Evolutionary conservation across 2,888 invertebrate genomes (phyloP).

Genomic region (Drosophila percnosoma): DNA sequence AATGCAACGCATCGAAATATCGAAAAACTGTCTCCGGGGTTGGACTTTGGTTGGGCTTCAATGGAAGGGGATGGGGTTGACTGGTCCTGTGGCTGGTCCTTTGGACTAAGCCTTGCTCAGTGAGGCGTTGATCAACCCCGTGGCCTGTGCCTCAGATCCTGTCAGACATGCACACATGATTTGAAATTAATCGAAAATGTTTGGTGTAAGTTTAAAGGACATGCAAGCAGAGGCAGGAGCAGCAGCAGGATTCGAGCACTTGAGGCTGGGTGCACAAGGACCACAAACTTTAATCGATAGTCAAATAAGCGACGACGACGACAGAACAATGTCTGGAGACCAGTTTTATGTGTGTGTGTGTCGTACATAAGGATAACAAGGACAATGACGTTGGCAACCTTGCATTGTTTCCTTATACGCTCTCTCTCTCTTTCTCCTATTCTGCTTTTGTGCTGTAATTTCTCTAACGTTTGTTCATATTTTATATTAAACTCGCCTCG

Average conservation of each 20-base stretch:
- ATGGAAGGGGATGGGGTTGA: neutral
- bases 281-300: constrained; percentile 79
- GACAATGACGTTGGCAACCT: constrained; percentile 24
- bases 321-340: constrained; percentile 33
- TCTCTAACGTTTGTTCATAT: constrained; percentile 80
- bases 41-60: neutral
- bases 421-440: neutral
- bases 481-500: constrained; percentile 72
- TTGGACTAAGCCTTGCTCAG: neutral
- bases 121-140: constrained; percentile 13
- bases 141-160: constrained; percentile 10
- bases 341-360: constrained; percentile 22
- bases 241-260: constrained; percentile 39
- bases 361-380: constrained; percentile 36
- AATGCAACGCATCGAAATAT: constrained; percentile 44
- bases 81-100: neutral
- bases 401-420: constrained; percentile 22
- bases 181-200: constrained; percentile 78
- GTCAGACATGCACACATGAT: constrained; percentile 67
- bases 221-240: constrained; percentile 12
- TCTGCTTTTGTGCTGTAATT: constrained; percentile 66
- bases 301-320: constrained; percentile 64
- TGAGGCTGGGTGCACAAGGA: constrained; percentile 72
- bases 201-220: constrained; percentile 43
- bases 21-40: constrained; percentile 7